Conservation (phyloP, 2,888 invertebrate species). For the Ctenicera cuprea region DNA sequence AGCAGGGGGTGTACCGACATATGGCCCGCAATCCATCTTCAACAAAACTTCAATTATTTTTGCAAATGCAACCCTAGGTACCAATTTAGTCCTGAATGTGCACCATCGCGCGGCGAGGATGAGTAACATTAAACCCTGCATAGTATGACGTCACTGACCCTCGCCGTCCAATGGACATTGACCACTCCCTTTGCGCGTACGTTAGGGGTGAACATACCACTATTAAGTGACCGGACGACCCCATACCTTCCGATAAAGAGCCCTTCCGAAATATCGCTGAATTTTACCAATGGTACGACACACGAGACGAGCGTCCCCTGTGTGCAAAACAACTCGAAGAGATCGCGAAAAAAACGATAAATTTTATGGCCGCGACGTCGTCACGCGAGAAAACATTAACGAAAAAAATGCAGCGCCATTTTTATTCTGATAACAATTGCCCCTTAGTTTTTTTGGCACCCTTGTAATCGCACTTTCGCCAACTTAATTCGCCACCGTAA, state of each 20-base stretch:
- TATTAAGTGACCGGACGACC: conserved; percentile 54
- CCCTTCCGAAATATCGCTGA: conserved; percentile 43
- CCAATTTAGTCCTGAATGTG: conserved; percentile 46
- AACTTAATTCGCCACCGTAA: conserved; percentile 35
- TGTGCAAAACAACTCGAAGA: conserved; percentile 57
- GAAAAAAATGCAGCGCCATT: conserved; percentile 64
- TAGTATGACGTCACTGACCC: conserved; percentile 59
- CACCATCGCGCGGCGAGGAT: conserved; percentile 48
- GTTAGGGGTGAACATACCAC: conserved; percentile 63
- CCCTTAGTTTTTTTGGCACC: conserved; percentile 41
- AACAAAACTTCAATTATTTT: conserved; percentile 59
- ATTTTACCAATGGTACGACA: conserved; percentile 46
- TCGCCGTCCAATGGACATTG: conserved; percentile 65
- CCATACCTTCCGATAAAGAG: conserved; percentile 19
- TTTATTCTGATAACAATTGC: conserved; percentile 60
- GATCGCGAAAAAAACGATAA: conserved; percentile 63
- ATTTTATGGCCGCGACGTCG: conserved; percentile 62
- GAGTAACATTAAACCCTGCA: conserved; percentile 55
- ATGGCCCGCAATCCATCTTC: conserved; percentile 53
- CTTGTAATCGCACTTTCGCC: conserved; percentile 10
- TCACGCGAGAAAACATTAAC: conserved; percentile 64
- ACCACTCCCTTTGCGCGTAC: conserved; percentile 61
- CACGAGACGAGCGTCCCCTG: conserved; percentile 49
- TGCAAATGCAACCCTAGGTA: conserved; percentile 52
- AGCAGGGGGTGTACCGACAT: conserved; percentile 54